phyloP scores from a whole-genome alignment of 2,888 invertebrate genomes.

The Micoletzkya japonica region DNA sequence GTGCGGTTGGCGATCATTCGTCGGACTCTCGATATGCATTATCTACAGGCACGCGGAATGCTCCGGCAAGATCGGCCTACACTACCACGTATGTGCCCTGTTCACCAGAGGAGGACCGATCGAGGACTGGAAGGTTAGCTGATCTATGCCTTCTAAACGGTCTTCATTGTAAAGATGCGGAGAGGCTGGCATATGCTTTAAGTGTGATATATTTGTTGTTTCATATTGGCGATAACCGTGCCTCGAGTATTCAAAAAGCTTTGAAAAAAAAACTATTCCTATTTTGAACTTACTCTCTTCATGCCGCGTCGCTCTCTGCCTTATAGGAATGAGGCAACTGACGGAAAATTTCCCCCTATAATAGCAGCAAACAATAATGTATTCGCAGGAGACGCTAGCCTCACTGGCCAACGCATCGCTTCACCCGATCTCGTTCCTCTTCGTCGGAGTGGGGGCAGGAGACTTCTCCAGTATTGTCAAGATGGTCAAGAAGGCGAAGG shows the following conservation, averaged over 20 bases:
- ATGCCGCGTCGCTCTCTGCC: too few species aligned
- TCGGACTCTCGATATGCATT: not conserved
- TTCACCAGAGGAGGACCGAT: conserved; percentile 53
- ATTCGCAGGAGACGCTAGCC: conserved; percentile 45
- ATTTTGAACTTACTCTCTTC: too few species aligned
- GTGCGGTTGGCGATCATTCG: not conserved
- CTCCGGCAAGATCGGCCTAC: conserved; percentile 46
- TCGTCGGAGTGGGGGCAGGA: conserved; percentile 56
- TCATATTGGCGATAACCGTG: too few species aligned
- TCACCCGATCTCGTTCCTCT: conserved; percentile 57
- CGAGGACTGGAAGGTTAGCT: conserved; percentile 44
- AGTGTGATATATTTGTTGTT: too few species aligned
- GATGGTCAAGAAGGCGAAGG: conserved; percentile 11
- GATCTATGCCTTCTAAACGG: too few species aligned
- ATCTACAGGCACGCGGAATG: conserved; percentile 41
- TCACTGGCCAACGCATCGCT: conserved; percentile 53
- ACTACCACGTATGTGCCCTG: conserved; percentile 55
- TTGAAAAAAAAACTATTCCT: too few species aligned
- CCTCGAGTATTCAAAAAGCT: too few species aligned
- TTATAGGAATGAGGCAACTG: too few species aligned
- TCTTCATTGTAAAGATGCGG: too few species aligned
- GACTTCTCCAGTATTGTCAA: conserved; percentile 11
- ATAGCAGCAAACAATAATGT: too few species aligned
- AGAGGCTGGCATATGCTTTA: too few species aligned
- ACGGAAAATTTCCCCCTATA: too few species aligned